Percentiles rank a stretch among this genome's conserved stretches.
Conservation (phyloP, 2,888 invertebrate species). For the Drosophila falleni region DNA sequence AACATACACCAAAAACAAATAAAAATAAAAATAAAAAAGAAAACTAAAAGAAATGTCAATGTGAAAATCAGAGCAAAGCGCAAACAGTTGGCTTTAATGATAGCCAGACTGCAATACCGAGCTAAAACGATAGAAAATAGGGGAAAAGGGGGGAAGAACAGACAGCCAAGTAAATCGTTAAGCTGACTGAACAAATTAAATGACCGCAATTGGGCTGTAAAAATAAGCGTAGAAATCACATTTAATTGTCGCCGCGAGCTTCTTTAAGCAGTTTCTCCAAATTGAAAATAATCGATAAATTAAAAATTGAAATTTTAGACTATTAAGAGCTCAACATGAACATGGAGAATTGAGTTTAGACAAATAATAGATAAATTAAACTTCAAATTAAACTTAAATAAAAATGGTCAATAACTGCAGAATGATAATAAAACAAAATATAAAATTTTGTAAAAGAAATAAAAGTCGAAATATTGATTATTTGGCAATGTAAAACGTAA, state of each 20-base stretch:
- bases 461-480: too few species aligned
- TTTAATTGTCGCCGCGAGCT: conserved; percentile 9
- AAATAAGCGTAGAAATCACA: conserved; percentile 25
- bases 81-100: conserved; percentile 16
- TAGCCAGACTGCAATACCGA: conserved; percentile 9
- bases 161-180: conserved; percentile 29
- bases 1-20: conserved; percentile 32
- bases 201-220: conserved; percentile 59
- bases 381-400: background rate
- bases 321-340: background rate
- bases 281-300: conserved; percentile 10
- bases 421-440: background rate
- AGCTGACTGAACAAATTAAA: conserved; percentile 56
- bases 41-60: conserved; percentile 51
- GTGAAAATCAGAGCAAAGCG: conserved; percentile 61
- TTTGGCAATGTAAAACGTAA: too few species aligned
- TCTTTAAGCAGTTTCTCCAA: conserved; percentile 13
- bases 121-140: background rate
- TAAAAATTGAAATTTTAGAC: background rate
- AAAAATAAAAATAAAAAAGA: conserved; percentile 34
- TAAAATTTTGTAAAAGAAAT: background rate
- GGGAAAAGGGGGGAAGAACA: background rate
- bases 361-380: background rate
- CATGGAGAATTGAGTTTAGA: background rate
- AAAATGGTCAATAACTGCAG: background rate